Conservation (phyloP, 2,797 vertebrate genomes). For the Lemur catta region DNA sequence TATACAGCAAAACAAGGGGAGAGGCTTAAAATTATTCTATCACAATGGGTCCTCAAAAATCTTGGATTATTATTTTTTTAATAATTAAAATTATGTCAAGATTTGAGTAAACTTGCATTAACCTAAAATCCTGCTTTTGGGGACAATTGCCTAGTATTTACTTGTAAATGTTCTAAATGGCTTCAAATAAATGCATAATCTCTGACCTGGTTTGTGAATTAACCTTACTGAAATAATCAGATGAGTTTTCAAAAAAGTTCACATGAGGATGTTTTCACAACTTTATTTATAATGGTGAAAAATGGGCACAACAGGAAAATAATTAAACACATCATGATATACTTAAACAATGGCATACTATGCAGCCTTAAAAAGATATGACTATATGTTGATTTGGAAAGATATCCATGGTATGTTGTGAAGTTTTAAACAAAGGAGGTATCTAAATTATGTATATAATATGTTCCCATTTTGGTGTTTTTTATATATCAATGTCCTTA, state of each 20-base stretch:
- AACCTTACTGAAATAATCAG: conserved; percentile 18
- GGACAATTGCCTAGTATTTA: not conserved
- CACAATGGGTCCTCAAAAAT: not conserved
- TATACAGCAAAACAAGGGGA: not conserved
- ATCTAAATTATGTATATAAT: not conserved
- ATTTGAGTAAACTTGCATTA: not conserved
- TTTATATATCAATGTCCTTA: not conserved
- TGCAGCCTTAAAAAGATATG: not conserved
- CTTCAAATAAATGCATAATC: not conserved
- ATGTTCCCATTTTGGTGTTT: not conserved
- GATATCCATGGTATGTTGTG: not conserved
- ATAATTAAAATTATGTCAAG: not conserved
- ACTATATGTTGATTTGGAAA: not conserved
- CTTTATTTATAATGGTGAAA: conserved; percentile 10
- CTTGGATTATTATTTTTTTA: not conserved
- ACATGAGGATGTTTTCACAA: not conserved
- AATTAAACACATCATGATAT: not conserved
- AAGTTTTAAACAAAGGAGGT: conserved; percentile 11
- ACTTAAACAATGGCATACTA: conserved; percentile 13
- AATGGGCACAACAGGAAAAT: not conserved
- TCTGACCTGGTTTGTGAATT: not conserved
- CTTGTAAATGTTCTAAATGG: not conserved
- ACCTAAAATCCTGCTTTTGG: not conserved
- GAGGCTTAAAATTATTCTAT: not conserved
- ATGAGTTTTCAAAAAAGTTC: conserved; percentile 18